Percentiles rank a stretch among this genome's conserved stretches.
phyloP scores from a whole-genome alignment of 2,888 invertebrate species.

The Meandrusa payeni region DNA sequence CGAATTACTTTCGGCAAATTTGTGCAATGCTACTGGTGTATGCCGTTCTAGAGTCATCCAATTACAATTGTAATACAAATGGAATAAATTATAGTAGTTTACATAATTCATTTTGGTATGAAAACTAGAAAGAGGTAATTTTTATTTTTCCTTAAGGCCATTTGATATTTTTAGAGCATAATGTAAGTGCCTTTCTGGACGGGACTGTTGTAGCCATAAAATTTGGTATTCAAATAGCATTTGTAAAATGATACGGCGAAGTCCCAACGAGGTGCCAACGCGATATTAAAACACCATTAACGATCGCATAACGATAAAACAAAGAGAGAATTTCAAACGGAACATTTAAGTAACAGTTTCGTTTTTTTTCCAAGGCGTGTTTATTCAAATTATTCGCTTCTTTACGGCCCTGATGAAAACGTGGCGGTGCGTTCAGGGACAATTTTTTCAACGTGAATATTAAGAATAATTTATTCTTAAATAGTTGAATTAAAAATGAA shows the following conservation, averaged over 20 bases:
- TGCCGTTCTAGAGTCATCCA: too few relatives aligned
- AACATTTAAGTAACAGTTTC: slow-evolving; percentile 46
- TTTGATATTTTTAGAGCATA: too few relatives aligned
- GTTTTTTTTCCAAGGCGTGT: slow-evolving; percentile 45
- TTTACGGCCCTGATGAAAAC: slow-evolving; percentile 51
- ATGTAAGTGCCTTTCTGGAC: slow-evolving; percentile 2
- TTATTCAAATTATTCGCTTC: slow-evolving; percentile 73
- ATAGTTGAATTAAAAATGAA: too few relatives aligned
- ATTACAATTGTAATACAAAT: too few relatives aligned
- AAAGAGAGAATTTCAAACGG: slow-evolving; percentile 62
- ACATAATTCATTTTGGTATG: too few relatives aligned
- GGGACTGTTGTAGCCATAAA: slow-evolving; percentile 22
- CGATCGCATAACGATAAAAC: slow-evolving; percentile 52
- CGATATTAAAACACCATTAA: slow-evolving; percentile 63
- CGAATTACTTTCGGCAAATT: too few relatives aligned
- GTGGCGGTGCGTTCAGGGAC: slow-evolving; percentile 13
- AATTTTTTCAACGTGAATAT: slow-evolving; percentile 6
- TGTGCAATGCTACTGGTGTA: too few relatives aligned
- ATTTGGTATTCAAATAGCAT: slow-evolving; percentile 55
- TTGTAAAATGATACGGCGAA: slow-evolving; percentile 51
- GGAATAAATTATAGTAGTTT: too few relatives aligned
- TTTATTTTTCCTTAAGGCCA: too few relatives aligned
- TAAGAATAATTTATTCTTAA: too few relatives aligned
- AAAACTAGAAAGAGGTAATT: too few relatives aligned
- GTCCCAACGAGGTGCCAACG: slow-evolving; percentile 50